These are phyloP conservation scores for Electrophaes corylata DNA, from an alignment of 2,888 invertebrate species.

Conservation along the genomic window DNA sequence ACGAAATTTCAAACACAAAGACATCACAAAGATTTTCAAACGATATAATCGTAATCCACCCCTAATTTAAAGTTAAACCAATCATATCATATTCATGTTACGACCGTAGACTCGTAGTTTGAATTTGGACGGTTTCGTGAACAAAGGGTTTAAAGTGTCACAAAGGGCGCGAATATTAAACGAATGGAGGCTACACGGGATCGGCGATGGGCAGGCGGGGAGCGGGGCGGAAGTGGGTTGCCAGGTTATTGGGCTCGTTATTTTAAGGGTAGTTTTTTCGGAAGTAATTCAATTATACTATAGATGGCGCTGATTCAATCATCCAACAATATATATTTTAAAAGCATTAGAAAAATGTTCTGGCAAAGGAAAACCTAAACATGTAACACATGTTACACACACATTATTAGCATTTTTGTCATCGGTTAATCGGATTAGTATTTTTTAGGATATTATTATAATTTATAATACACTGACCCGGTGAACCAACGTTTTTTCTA, in stretches of 20 bases:
- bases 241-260: constrained; percentile 36
- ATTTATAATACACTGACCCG: too few species aligned
- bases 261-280: background rate
- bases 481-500: too few species aligned
- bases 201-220: constrained; percentile 50
- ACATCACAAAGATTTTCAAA: constrained; percentile 18
- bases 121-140: constrained; percentile 66
- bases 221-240: constrained; percentile 44
- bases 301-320: too few species aligned
- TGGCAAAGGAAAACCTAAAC: too few species aligned
- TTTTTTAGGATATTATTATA: too few species aligned
- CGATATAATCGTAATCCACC: constrained; percentile 36
- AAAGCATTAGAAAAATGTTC: too few species aligned
- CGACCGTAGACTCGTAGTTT: constrained; percentile 50
- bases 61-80: constrained; percentile 38
- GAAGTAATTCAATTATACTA: too few species aligned
- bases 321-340: too few species aligned
- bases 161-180: constrained; percentile 81
- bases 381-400: too few species aligned
- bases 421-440: too few species aligned
- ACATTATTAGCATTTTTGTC: too few species aligned
- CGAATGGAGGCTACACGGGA: constrained; percentile 67
- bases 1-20: constrained; percentile 16
- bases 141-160: constrained; percentile 80
- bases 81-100: constrained; percentile 49